Evolutionary conservation across 2,888 invertebrate genomes (phyloP), one percentile per base, ranked within the genome.

Genomic region (Trissolcus brochymenae): DNA sequence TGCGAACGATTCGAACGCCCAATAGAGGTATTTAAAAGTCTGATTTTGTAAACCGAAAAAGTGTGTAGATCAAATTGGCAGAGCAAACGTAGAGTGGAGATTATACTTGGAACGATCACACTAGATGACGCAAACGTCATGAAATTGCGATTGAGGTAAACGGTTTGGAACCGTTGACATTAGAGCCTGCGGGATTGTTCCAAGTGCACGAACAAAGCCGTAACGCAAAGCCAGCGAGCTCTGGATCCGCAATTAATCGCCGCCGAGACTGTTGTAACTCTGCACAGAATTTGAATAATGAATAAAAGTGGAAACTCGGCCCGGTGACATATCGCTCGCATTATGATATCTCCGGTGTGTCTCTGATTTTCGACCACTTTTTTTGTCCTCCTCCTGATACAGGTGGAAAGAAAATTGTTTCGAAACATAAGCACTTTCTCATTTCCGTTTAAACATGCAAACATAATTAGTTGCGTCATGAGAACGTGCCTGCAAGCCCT

Each of bases 161-260:
- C 75, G 75, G 70, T 76, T 76, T 61, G 75, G 75, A 76, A 76
- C 70, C 75, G 75, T 76, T 76, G 70, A 76, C 74, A 74, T 68
- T 74, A 50, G 74, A 67, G 74, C 67, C 67, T 53, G 67, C 35
- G 74, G 74, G 74, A 68, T 74, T 74, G 74, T 68, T 74, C 74
- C 67, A 68, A 74, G 74, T 74, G 74, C 41, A 68, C 64, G 75
- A 70, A 70, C 75, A 75, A 75, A 75, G 75, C 75, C 75, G 74
- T 74, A 74, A 67, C 67, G 67, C 29, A 67, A 67, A 68, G 74
- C 75, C 59, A 61, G 60, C 70, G 55, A 35, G 70, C 54, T 43
- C 70, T 51, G 65, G 76, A 70, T 76, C 66, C 66, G 76, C 71
- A 71, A 66, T 76, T 76, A 76, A 76, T 76, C 65, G 76, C 71